A percentile compares a stretch with the other conserved stretches of the same genome.
These are phyloP conservation scores for Entomobrya multifasciata DNA, from an alignment of 2,888 invertebrate genomes.

Conservation along the genomic window DNA sequence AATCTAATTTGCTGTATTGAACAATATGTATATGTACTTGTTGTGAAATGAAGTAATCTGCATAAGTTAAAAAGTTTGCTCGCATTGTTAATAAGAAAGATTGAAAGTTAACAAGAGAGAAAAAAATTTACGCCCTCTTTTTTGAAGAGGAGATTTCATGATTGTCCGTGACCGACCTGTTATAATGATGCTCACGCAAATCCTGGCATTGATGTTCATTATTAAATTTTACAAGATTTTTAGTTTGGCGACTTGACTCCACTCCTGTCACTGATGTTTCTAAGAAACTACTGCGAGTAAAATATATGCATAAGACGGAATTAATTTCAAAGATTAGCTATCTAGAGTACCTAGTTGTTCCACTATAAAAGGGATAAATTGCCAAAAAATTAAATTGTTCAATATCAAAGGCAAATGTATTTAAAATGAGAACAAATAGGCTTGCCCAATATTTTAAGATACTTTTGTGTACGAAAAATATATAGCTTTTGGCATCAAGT, in stretches of 20 bases:
- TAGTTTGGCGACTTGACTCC: constrained; percentile 1
- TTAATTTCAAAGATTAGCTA: constrained; percentile 26
- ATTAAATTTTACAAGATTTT: not conserved
- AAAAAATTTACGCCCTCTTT: constrained; percentile 7
- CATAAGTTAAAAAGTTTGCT: not conserved
- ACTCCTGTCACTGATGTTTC: not conserved
- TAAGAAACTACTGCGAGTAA: not conserved
- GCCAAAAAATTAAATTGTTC: constrained; percentile 24
- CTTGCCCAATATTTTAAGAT: not conserved
- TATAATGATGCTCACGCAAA: constrained; percentile 3
- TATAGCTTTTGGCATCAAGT: not conserved
- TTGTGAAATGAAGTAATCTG: not conserved
- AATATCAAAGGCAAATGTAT: constrained; percentile 20
- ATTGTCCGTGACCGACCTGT: constrained; percentile 63
- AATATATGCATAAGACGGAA: not conserved
- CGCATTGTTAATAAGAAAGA: too few relatives aligned
- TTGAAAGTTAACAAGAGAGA: not conserved
- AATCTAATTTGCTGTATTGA: constrained; percentile 1
- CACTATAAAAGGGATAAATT: not conserved
- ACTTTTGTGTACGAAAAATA: not conserved
- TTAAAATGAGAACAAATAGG: constrained; percentile 42
- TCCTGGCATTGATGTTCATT: constrained; percentile 25
- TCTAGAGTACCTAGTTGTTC: not conserved
- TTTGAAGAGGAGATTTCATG: constrained; percentile 22
- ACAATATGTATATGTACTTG: not conserved